A percentile compares a stretch with the other conserved stretches of the same genome.
Conservation (phyloP, 2,113 vertebrate genomes). For the Chrysochloris asiatica region DNA sequence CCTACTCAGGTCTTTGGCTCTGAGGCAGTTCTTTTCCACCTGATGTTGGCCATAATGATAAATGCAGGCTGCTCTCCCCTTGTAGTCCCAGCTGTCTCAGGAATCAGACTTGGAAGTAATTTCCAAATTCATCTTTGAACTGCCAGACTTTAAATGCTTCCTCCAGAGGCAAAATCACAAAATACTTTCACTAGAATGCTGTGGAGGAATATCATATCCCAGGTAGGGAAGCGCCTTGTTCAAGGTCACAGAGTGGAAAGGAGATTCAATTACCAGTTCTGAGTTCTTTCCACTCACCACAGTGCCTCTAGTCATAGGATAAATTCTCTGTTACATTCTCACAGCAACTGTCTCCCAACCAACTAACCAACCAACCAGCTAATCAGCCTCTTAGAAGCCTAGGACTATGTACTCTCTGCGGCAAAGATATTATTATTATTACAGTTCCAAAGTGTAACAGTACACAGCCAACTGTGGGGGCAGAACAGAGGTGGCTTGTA, state of each 20-base stretch:
- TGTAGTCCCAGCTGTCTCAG: conserved; percentile 25
- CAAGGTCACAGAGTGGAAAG: not conserved
- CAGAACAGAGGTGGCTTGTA: not conserved
- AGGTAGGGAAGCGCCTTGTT: not conserved
- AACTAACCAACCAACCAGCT: not conserved
- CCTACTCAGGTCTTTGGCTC: not conserved
- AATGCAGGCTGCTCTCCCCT: conserved; percentile 44
- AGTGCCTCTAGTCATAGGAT: not conserved
- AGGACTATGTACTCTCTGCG: not conserved
- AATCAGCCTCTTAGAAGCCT: not conserved
- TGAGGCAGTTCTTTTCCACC: conserved; percentile 43
- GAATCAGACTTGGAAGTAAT: conserved; percentile 45
- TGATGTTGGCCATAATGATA: not conserved
- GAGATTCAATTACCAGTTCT: not conserved
- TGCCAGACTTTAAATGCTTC: conserved; percentile 27
- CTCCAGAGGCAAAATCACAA: conserved; percentile 23
- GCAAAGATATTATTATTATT: not conserved
- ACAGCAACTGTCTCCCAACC: not conserved
- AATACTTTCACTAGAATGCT: not conserved
- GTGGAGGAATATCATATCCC: not conserved
- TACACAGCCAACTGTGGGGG: not conserved
- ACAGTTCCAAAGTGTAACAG: not conserved
- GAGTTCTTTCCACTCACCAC: not conserved
- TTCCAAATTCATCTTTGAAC: conserved; percentile 49
- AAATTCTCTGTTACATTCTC: not conserved